phyloP scores from a whole-genome alignment of 1,140 invertebrate genomes.

The Cyclina sinensis region DNA sequence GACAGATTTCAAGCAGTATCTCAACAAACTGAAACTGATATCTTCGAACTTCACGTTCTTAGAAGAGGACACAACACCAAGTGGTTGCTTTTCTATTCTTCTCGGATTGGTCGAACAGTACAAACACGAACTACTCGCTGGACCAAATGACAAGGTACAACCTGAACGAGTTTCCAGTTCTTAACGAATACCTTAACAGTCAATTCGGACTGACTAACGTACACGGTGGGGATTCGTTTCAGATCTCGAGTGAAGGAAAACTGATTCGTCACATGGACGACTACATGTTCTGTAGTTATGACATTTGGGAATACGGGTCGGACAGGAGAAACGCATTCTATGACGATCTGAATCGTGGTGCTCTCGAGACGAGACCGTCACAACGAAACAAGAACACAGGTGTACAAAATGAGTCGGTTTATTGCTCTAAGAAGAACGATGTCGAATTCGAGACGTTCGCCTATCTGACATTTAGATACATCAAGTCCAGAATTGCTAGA shows the following conservation, averaged over 20 bases:
- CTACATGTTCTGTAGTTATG: background rate
- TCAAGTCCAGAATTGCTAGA: no score
- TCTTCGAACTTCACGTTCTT: background rate
- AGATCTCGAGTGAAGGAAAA: background rate
- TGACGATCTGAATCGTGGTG: background rate
- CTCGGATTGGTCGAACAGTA: background rate
- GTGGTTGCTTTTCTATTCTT: background rate
- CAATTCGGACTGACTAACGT: background rate
- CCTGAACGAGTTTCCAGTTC: background rate
- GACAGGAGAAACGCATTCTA: background rate
- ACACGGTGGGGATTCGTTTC: background rate
- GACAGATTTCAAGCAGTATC: background rate
- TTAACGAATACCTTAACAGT: background rate
- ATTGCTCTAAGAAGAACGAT: no score
- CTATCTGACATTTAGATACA: no score
- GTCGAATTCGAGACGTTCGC: no score
- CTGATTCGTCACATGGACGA: background rate
- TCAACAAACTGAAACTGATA: background rate
- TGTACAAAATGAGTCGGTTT: no score
- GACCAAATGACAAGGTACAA: background rate
- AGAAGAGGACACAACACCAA: background rate
- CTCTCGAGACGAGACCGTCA: background rate
- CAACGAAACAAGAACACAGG: background rate
- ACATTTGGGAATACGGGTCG: background rate
- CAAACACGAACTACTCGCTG: background rate